These are phyloP conservation scores for Poliocrania exsul DNA, from an alignment of 2,797 vertebrate genomes.

Conservation along the genomic window DNA sequence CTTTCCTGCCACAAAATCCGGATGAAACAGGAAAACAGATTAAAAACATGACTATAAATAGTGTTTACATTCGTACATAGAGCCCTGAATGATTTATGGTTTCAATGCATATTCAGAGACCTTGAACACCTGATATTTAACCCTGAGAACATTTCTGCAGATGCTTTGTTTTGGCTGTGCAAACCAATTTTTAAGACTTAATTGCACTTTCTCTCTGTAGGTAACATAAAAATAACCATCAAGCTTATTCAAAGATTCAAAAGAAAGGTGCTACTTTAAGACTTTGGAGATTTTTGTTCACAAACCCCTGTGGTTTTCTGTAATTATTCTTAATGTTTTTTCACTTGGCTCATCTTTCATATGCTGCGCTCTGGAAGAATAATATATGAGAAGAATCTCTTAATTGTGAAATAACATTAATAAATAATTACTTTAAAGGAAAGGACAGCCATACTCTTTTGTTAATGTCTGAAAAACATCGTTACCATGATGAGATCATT, in stretches of 20 bases:
- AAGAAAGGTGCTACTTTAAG: conserved; percentile 67
- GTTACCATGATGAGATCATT: background rate
- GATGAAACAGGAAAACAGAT: background rate
- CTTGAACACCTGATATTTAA: conserved; percentile 27
- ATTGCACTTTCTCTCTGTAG: conserved; percentile 53
- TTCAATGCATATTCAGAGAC: background rate
- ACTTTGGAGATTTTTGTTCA: conserved; percentile 55
- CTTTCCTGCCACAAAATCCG: background rate
- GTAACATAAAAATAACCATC: conserved; percentile 12
- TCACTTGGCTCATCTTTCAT: conserved; percentile 41
- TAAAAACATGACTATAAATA: background rate
- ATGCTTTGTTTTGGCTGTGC: conserved; percentile 27
- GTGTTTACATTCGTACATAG: background rate
- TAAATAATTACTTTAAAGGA: conserved; percentile 2
- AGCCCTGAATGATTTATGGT: background rate
- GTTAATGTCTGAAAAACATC: background rate
- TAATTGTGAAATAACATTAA: conserved; percentile 39
- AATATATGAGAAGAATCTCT: background rate
- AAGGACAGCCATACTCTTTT: background rate
- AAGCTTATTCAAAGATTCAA: conserved; percentile 18
- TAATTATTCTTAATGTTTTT: conserved; percentile 34
- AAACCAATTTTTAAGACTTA: conserved; percentile 66
- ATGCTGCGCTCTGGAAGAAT: background rate
- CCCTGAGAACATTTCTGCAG: conserved; percentile 56
- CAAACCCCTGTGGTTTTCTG: background rate